These are phyloP conservation scores for Drosophila hamatofila DNA, from an alignment of 2,888 invertebrate species.

Conservation along the genomic window DNA sequence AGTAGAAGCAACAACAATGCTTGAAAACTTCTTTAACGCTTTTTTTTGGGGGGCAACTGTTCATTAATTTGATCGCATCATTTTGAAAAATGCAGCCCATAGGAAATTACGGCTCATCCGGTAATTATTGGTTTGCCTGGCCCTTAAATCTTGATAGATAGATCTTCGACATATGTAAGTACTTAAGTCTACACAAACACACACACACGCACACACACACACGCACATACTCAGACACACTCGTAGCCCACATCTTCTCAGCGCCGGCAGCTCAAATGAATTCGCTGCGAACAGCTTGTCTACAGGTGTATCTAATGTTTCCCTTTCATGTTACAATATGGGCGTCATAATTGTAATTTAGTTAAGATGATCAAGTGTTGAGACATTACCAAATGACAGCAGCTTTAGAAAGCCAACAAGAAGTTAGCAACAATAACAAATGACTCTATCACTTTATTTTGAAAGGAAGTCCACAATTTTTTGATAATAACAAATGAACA, in stretches of 20 bases:
- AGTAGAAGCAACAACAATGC: slow-evolving; percentile 18
- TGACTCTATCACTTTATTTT: slow-evolving; percentile 1
- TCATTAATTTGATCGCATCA: slow-evolving; percentile 69
- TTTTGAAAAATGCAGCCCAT: slow-evolving; percentile 67
- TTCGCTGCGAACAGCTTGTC: slow-evolving; percentile 37
- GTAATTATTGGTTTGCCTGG: slow-evolving; percentile 73
- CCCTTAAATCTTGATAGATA: slow-evolving; percentile 73
- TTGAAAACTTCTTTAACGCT: slow-evolving; percentile 54
- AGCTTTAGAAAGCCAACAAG: slow-evolving; percentile 56
- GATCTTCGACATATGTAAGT: slow-evolving; percentile 56
- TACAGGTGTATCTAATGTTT: slow-evolving; percentile 65
- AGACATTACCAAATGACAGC: slow-evolving; percentile 40
- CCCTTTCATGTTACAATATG: slow-evolving; percentile 56
- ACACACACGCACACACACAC: not conserved
- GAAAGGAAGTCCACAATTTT: slow-evolving; percentile 1
- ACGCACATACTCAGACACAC: not conserved
- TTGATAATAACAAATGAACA: slow-evolving; percentile 1
- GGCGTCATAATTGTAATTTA: slow-evolving; percentile 65
- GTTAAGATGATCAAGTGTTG: slow-evolving; percentile 57
- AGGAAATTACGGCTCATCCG: slow-evolving; percentile 77
- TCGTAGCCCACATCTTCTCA: slow-evolving; percentile 57
- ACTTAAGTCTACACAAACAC: slow-evolving; percentile 22
- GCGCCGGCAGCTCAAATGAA: slow-evolving; percentile 61
- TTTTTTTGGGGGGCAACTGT: slow-evolving; percentile 39
- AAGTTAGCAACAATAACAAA: slow-evolving; percentile 8